These are phyloP conservation scores for Galagoides demidoff DNA, from an alignment of 2,797 vertebrate genomes.

Conservation along the genomic window DNA sequence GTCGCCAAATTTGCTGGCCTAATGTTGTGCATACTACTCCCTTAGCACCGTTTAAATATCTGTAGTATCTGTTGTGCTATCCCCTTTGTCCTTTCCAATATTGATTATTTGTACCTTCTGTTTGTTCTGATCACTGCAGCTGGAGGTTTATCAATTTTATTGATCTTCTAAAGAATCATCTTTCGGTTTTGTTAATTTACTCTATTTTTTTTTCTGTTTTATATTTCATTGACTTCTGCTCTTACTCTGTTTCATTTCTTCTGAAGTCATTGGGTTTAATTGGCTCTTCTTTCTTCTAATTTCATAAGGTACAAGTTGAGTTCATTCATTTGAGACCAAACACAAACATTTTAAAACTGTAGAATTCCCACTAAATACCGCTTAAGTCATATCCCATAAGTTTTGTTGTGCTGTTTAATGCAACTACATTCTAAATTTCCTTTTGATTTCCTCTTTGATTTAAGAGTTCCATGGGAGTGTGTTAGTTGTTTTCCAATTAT, in stretches of 20 bases:
- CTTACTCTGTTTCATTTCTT: neutral
- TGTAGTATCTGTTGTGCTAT: neutral
- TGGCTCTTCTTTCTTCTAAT: neutral
- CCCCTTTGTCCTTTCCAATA: accelerated
- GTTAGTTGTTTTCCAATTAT: neutral
- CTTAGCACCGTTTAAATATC: no score
- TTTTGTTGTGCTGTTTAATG: neutral
- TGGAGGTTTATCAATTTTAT: neutral
- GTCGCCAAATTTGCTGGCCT: neutral
- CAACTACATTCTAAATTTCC: neutral
- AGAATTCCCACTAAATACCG: accelerated
- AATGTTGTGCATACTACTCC: accelerated
- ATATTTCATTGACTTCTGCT: neutral
- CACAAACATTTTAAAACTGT: accelerated
- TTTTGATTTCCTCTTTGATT: neutral
- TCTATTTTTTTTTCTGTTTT: neutral
- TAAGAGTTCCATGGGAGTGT: accelerated
- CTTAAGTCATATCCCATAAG: accelerated
- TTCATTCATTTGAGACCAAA: neutral
- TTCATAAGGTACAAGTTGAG: neutral
- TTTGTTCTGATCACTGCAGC: no score
- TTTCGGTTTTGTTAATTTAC: accelerated
- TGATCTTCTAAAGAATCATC: neutral
- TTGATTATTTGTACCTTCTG: neutral
- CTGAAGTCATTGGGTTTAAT: accelerated